phyloP scores from a whole-genome alignment of 2,888 invertebrate species.

The Campaea margaritaria region DNA sequence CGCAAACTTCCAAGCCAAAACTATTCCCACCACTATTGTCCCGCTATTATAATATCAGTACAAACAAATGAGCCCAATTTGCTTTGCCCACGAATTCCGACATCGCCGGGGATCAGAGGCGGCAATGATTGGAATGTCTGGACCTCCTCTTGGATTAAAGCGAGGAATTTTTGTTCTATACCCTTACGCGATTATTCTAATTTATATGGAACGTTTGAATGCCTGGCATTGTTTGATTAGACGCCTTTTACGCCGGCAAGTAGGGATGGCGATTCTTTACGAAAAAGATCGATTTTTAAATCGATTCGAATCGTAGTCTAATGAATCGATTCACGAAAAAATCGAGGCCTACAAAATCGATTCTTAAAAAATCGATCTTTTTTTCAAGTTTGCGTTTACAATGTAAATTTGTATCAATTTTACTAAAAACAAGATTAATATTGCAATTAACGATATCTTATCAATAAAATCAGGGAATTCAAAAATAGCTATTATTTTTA shows the following conservation, averaged over 20 bases:
- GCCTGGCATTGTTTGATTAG: conserved; percentile 32
- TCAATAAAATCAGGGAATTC: no score
- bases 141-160: conserved; percentile 42
- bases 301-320: no score
- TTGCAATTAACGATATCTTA: no score
- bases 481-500: no score
- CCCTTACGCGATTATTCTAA: conserved; percentile 40
- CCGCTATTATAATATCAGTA: conserved; percentile 36
- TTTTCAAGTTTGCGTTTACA: no score
- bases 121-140: conserved; percentile 50
- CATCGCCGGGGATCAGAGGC: conserved; percentile 24
- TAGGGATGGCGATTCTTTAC: no score
- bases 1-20: conserved; percentile 18
- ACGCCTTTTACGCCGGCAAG: conserved; percentile 11
- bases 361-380: no score
- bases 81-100: conserved; percentile 39
- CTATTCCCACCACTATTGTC: conserved; percentile 27
- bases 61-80: conserved; percentile 41
- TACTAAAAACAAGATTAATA: no score
- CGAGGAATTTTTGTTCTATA: conserved; percentile 44
- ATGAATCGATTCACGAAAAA: no score
- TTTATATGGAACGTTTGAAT: conserved; percentile 42
- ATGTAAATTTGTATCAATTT: no score
- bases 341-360: no score
- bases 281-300: no score